Evolutionary conservation across 1,140 invertebrate genomes (phyloP), one percentile per base, ranked within the genome.

Genomic region (Drosophila saltans): DNA sequence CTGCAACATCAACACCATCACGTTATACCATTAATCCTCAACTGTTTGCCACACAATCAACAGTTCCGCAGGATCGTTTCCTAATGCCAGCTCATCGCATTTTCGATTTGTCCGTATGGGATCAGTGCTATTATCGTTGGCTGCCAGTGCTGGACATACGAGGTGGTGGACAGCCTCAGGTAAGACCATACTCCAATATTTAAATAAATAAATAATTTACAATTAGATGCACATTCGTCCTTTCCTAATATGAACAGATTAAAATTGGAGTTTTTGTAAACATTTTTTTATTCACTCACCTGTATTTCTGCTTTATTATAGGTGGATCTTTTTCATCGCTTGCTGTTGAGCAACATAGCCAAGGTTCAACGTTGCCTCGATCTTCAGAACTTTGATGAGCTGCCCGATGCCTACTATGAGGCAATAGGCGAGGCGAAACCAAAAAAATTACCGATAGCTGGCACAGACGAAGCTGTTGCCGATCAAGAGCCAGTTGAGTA

Each of bases 51-150:
- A 89, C 88, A 9, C 78, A 79, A 3, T 91, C 90, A 1, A 79
- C 77, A 2, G 88, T 92, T 72, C 90, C 91, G 11, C 86, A 91
- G 75, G 77, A 80, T 65, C 78, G 83, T 48, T 79, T 67, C 81
- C 80, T 96, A 41, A 84, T 93, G 68, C 94, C 95, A 1, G 90
- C 93, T 11, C 93, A 93, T 39, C 90, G 91, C 21, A 92, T 96
- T 48, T 92, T 94, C 5, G 93, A 92, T 73, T 91, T 97, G 69
- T 95, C 96, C 59, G 90, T 98, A n/a, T 98, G 97, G 97, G 93
- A 94, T 56, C 97, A 97, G 85, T 98, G 97, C 93, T 98, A 98
- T 93, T 96, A 97, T 77, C 95, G 97, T 2, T 98, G 97, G 97
- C 94, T 98, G 84, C 95, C 96, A 4, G 94, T 96, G 9, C 93